Evolutionary conservation across 92 coral and sea anemone genomes (phyloP).

Genomic region (Muricea muricata): DNA sequence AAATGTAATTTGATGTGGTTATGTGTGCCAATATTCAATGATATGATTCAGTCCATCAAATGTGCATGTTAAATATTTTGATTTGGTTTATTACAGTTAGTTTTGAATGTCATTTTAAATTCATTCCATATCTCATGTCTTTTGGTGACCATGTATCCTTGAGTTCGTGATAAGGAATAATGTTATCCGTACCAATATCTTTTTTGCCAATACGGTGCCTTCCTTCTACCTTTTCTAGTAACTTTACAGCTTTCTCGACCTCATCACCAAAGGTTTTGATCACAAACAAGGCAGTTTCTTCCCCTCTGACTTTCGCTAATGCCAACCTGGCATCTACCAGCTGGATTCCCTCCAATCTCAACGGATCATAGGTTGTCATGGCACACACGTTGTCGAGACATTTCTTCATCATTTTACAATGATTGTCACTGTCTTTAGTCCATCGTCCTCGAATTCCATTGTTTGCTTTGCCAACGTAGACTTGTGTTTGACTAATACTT

Average conservation of each 20-base stretch:
- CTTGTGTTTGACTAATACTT: not conserved
- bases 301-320: conserved; percentile 7
- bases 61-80: no score
- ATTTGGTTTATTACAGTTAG: no score
- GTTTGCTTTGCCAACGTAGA: conserved; percentile 6
- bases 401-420: conserved; percentile 12
- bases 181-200: not conserved
- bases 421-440: not conserved
- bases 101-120: not conserved
- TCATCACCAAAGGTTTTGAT: conserved; percentile 32
- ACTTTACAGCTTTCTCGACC: not conserved
- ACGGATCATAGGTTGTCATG: conserved; percentile 30
- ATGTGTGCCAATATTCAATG: no score
- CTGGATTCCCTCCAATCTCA: not conserved
- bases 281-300: not conserved
- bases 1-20: no score
- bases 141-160: not conserved
- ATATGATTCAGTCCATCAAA: no score
- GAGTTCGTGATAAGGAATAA: not conserved
- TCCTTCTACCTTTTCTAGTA: not conserved
- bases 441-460: not conserved
- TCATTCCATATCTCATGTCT: conserved; percentile 17
- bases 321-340: conserved; percentile 25
- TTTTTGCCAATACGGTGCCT: not conserved
- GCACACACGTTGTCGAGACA: conserved; percentile 5